A percentile compares a stretch with the other conserved stretches of the same genome.
phyloP scores from a whole-genome alignment of 2,888 invertebrate genomes.

The Cecidostiba fungosa region DNA sequence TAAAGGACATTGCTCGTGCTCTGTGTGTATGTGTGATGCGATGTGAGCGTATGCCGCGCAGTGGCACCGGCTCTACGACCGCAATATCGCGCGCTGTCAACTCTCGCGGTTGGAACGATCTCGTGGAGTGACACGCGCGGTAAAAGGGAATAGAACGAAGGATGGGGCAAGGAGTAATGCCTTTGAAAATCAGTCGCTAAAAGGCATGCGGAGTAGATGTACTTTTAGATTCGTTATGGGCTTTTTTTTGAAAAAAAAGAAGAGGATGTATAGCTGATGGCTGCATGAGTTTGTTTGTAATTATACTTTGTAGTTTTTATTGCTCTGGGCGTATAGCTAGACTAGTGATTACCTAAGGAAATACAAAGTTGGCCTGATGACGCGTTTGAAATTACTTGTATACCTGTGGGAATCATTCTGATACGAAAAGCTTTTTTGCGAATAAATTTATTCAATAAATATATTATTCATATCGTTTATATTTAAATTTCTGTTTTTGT shows the following conservation, averaged over 20 bases:
- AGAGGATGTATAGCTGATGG: background rate
- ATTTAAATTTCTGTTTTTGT: background rate
- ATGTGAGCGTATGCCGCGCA: background rate
- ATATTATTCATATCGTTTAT: background rate
- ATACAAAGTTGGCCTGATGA: background rate
- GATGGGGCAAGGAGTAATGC: background rate
- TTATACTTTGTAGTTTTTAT: background rate
- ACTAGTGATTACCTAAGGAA: background rate
- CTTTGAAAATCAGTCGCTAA: constrained; percentile 1
- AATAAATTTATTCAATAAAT: background rate
- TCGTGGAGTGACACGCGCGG: constrained; percentile 22
- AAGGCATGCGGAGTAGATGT: background rate
- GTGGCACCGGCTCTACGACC: constrained; percentile 43
- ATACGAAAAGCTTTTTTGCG: too few relatives aligned
- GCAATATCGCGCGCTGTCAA: constrained; percentile 48
- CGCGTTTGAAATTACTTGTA: background rate
- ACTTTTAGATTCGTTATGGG: background rate
- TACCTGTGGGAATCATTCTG: too few relatives aligned
- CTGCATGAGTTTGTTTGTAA: background rate
- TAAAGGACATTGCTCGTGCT: constrained; percentile 44
- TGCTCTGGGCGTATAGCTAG: background rate
- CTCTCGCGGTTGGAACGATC: constrained; percentile 46
- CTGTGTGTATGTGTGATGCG: background rate
- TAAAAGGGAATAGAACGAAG: constrained; percentile 7
- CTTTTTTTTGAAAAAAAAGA: background rate